Conservation (phyloP, 2,888 invertebrate genomes). For the Adela reaumurella region DNA sequence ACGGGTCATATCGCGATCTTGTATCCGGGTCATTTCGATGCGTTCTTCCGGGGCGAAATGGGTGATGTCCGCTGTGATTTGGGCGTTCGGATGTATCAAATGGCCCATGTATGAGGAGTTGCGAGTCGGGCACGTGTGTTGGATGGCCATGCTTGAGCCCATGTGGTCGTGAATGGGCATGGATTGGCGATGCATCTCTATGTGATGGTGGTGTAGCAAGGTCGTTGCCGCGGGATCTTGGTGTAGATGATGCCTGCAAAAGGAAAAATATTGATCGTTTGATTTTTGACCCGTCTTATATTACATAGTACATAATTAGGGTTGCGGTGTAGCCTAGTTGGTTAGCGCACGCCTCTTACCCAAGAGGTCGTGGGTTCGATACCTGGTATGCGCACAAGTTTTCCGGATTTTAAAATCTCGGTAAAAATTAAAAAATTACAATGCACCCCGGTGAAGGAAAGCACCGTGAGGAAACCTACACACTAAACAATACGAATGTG, state of each 20-base stretch:
- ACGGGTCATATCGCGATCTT: slow-evolving; percentile 17
- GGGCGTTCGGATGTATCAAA: slow-evolving; percentile 6
- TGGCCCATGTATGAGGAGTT: slow-evolving; percentile 28
- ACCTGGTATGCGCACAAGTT: too few species aligned
- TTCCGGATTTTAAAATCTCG: too few species aligned
- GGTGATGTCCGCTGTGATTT: neutral
- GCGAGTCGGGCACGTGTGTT: slow-evolving; percentile 25
- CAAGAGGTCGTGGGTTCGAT: too few species aligned
- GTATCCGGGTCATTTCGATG: slow-evolving; percentile 6
- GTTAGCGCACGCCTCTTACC: too few species aligned
- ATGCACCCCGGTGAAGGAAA: too few species aligned
- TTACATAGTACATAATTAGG: too few species aligned
- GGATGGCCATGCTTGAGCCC: slow-evolving; percentile 15
- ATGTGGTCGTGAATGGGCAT: slow-evolving; percentile 19
- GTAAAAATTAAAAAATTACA: too few species aligned
- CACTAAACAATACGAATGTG: too few species aligned
- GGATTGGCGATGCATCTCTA: slow-evolving; percentile 30
- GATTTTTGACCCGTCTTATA: too few species aligned
- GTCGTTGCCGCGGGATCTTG: slow-evolving; percentile 46
- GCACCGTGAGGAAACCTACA: too few species aligned
- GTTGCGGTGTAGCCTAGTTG: too few species aligned
- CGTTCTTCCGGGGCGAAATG: slow-evolving; percentile 12
- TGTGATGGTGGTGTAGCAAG: slow-evolving; percentile 40
- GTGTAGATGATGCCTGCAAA: slow-evolving; percentile 37
- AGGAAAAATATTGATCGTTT: too few species aligned